These are phyloP conservation scores for Diprion similis DNA, from an alignment of 1,140 invertebrate genomes.

Conservation along the genomic window DNA sequence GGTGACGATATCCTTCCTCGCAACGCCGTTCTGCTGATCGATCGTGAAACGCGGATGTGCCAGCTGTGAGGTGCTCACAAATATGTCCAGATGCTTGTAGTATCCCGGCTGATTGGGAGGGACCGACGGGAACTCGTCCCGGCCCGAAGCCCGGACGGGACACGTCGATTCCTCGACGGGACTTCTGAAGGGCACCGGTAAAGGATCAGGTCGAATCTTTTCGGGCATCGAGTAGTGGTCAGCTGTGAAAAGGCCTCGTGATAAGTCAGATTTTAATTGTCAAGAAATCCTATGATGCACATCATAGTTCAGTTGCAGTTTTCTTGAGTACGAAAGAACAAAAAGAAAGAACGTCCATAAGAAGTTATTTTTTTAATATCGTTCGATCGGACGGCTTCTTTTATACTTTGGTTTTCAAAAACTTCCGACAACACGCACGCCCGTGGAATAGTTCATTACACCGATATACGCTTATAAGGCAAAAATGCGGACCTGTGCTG, in stretches of 20 bases:
- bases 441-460: no score
- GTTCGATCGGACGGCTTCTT: no score
- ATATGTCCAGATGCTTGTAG: conserved; percentile 48
- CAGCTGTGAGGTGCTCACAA: conserved; percentile 44
- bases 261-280: no score
- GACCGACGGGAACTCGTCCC: conserved; percentile 43
- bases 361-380: no score
- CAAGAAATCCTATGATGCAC: no score
- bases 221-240: not conserved
- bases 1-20: conserved; percentile 45
- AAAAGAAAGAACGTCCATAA: no score
- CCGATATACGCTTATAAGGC: no score
- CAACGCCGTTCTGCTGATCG: conserved; percentile 36
- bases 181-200: not conserved
- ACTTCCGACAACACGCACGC: no score
- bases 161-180: conserved; percentile 9
- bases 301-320: no score
- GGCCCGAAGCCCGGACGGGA: conserved; percentile 28
- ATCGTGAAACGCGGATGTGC: conserved; percentile 38
- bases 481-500: not conserved
- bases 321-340: no score
- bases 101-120: conserved; percentile 39
- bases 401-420: no score
- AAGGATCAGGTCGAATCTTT: not conserved
- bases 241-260: not conserved